A percentile compares a stretch with the other conserved stretches of the same genome.
Conservation (phyloP, 2,888 invertebrate genomes). For the Pomacea canaliculata region DNA sequence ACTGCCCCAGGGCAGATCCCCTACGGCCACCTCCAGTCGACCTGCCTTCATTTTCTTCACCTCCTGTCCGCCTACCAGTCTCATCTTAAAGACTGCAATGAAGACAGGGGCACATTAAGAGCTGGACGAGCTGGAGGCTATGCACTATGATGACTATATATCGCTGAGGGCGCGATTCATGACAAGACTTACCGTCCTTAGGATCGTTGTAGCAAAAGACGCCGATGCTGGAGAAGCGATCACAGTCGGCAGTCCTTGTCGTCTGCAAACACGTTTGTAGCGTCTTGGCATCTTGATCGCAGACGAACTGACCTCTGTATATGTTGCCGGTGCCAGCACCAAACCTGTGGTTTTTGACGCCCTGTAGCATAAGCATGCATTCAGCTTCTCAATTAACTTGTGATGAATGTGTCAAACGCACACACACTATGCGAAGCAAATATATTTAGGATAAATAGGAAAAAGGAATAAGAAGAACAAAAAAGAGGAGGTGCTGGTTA, state of each 20-base stretch:
- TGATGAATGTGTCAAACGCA: too few relatives aligned
- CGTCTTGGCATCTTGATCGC: not conserved
- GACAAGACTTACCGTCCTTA: not conserved
- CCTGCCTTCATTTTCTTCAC: conserved; percentile 6
- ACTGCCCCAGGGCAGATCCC: conserved; percentile 45
- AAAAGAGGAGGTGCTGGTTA: too few relatives aligned
- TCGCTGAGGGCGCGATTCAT: too few relatives aligned
- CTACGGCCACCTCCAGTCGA: conserved; percentile 28
- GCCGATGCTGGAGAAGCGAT: not conserved
- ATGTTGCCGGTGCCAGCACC: not conserved
- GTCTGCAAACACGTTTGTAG: not conserved
- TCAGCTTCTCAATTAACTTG: too few relatives aligned
- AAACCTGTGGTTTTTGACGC: not conserved
- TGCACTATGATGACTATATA: too few relatives aligned
- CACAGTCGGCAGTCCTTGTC: not conserved
- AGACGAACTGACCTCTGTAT: not conserved
- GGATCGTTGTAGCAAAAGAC: not conserved
- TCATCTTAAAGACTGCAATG: conserved; percentile 25
- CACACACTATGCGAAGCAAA: too few relatives aligned
- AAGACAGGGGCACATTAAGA: not conserved
- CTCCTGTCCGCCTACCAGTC: conserved; percentile 12
- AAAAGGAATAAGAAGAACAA: too few relatives aligned
- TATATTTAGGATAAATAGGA: too few relatives aligned
- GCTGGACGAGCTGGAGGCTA: too few relatives aligned
- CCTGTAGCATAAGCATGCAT: not conserved